Evolutionary conservation across 2,113 vertebrate species (phyloP).

Genomic region (Lonchura striata): DNA sequence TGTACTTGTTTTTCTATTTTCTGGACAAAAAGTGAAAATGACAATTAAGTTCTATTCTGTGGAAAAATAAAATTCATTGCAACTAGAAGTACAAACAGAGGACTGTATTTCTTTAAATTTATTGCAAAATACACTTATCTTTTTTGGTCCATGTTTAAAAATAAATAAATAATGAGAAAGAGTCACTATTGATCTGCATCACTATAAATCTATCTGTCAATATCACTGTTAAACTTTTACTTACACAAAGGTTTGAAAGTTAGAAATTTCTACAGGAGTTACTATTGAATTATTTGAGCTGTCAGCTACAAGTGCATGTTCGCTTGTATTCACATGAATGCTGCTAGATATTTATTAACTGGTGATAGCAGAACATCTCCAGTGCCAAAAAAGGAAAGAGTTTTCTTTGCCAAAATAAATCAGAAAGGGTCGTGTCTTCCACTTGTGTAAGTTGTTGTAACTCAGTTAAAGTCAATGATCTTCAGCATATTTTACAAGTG

Average conservation of each 20-base stretch:
- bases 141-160: not conserved
- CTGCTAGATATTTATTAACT: constrained; percentile 14
- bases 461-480: not conserved
- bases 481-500: not conserved
- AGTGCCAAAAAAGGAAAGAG: not conserved
- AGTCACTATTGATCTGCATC: not conserved
- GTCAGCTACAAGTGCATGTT: not conserved
- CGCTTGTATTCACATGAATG: not conserved
- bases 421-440: not conserved
- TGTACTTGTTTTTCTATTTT: not conserved
- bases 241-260: not conserved
- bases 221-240: not conserved
- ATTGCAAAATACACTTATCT: not conserved
- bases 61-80: not conserved
- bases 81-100: not conserved
- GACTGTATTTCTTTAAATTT: not conserved
- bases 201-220: not conserved
- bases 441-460: not conserved
- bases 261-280: not conserved
- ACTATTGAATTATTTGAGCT: not conserved
- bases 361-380: not conserved
- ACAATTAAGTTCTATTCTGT: not conserved
- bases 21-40: not conserved
- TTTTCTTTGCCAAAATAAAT: constrained; percentile 22
- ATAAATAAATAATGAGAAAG: not conserved